phyloP scores from a whole-genome alignment of 2,888 invertebrate genomes.

The Labia minor region DNA sequence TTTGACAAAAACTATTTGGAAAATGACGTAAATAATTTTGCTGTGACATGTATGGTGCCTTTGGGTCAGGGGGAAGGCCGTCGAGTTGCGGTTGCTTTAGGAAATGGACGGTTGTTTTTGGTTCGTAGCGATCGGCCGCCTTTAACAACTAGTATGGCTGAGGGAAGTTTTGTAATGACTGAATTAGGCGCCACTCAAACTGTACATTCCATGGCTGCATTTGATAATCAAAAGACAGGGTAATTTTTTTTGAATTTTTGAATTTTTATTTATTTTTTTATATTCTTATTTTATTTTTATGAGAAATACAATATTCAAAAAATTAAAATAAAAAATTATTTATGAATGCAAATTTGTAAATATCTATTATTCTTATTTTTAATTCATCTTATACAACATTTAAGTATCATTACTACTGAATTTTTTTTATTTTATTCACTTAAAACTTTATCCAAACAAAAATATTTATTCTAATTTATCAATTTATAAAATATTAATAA shows the following conservation, averaged over 20 bases:
- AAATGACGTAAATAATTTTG: slow-evolving; percentile 36
- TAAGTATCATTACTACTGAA: too few species aligned
- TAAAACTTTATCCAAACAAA: too few species aligned
- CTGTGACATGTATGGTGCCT: slow-evolving; percentile 56
- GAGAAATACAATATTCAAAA: too few species aligned
- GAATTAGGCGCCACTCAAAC: slow-evolving; percentile 61
- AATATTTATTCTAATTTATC: too few species aligned
- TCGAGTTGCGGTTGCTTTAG: slow-evolving; percentile 74
- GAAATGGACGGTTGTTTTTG: slow-evolving; percentile 65
- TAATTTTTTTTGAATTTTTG: slow-evolving; percentile 19
- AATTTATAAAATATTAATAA: too few species aligned
- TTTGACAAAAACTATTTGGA: slow-evolving; percentile 30
- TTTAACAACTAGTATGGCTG: slow-evolving; percentile 50
- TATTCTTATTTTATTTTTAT: too few species aligned
- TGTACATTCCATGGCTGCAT: slow-evolving; percentile 56
- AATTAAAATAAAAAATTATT: neutral
- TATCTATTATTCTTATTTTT: too few species aligned
- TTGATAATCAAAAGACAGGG: slow-evolving; percentile 30
- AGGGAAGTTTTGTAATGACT: slow-evolving; percentile 66
- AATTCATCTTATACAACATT: too few species aligned
- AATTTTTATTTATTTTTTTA: slow-evolving; percentile 19
- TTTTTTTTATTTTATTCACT: too few species aligned
- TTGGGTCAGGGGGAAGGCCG: slow-evolving; percentile 54
- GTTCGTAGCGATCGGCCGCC: slow-evolving; percentile 51
- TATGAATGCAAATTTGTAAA: too few species aligned